phyloP scores from a whole-genome alignment of 35 echinoderm and acorn worm species.

The Patiria miniata region DNA sequence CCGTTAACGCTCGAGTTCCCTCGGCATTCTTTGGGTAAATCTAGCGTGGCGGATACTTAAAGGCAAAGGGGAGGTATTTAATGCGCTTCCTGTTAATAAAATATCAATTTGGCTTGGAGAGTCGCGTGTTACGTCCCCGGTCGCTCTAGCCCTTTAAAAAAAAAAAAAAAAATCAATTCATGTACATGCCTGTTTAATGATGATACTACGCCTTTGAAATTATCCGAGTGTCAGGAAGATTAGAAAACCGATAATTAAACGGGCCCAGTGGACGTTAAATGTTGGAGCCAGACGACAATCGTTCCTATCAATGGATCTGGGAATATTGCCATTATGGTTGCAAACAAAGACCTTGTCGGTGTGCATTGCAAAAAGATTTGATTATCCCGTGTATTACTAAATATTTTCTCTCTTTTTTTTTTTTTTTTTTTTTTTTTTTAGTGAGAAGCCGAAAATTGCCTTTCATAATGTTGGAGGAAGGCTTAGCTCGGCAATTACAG shows the following conservation, averaged over 20 bases:
- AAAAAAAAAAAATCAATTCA: slow-evolving; percentile 3
- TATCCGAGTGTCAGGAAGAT: no score
- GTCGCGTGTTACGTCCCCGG: neutral
- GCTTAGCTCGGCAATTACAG: neutral
- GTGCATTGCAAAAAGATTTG: no score
- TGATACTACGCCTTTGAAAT: neutral
- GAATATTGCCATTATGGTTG: no score
- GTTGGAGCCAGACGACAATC: no score
- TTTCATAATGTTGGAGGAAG: slow-evolving; percentile 14
- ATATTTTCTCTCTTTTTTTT: neutral
- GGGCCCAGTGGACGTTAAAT: no score
- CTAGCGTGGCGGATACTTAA: neutral
- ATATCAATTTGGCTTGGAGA: slow-evolving; percentile 8
- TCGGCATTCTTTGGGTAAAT: neutral
- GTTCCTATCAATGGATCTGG: no score
- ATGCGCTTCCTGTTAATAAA: slow-evolving; percentile 15
- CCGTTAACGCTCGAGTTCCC: neutral
- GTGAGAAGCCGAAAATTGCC: neutral
- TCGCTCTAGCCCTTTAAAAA: neutral
- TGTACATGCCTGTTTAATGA: neutral
- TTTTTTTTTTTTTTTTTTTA: neutral
- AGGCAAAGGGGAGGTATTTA: neutral
- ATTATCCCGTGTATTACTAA: no score
- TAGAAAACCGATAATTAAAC: no score
- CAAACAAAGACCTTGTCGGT: no score